Base-by-base conservation (phyloP, 1,140 invertebrate species). In the Drosophila nasuta region DNA sequence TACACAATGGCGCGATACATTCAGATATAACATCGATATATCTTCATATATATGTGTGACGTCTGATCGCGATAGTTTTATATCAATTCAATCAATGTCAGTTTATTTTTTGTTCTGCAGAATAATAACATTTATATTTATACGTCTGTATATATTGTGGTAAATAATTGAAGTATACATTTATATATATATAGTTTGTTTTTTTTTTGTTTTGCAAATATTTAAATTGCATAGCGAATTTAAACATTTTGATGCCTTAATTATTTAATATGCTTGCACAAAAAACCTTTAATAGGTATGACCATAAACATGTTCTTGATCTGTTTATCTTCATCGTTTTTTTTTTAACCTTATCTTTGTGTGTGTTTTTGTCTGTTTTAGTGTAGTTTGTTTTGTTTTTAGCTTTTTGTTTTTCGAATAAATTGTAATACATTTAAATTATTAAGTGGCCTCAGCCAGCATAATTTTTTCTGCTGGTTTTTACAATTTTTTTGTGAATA, bases 241-340 rank as follows among this genome's bases (percentile, higher is more conserved):
- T 76, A 76, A 83, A 63, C 56, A 63, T 49, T 41, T 72, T 41
- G 10, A 33, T 66, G 15, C 28, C 46, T 81, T 78, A 82, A 51
- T 66, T 77, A 58, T 51, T 64, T 57, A 7, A 20, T 62, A 17
- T 62, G 54, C 62, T 88, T 87, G 83, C 83, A 83, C 83, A 88
- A 88, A 88, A 87, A 88, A 89, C 83, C 81, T 89, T 89, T 89
- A 83, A 83, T 89, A 88, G 83, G 83, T 88, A 88, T 89, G 82
- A 67, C 87, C 80, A 65, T 63, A 70, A 71, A 70, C 80, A 73
- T 68, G 72, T 76, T 63, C 17, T 59, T 69, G 38, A 17, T 68
- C 41, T 63, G 58, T 58, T 81, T 64, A 65, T 67, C 66, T 77
- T 77, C 15, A 30, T 67, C 15, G 67, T 33, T 46, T 25, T 57